These are phyloP conservation scores for Synanthedon andrenaeformis DNA, from an alignment of 2,888 invertebrate genomes.

Conservation along the genomic window DNA sequence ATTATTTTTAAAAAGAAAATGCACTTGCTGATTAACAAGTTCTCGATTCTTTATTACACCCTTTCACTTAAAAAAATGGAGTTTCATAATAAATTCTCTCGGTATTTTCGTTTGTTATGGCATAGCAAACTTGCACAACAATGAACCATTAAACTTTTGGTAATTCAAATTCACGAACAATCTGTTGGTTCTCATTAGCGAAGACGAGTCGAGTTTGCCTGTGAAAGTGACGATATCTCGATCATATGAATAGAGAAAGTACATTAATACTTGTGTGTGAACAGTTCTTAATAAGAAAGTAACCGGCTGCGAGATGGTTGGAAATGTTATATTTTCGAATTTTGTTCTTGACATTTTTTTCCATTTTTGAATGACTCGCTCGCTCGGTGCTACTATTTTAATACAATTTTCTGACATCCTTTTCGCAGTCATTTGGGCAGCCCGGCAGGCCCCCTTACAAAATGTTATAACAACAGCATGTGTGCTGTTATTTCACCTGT, in stretches of 20 bases:
- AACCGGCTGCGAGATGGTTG: slow-evolving; percentile 7
- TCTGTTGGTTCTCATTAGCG: slow-evolving; percentile 41
- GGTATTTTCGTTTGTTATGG: not conserved
- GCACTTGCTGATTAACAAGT: too few species aligned
- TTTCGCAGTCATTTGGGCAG: too few species aligned
- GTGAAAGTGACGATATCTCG: slow-evolving; percentile 51
- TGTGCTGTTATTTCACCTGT: too few species aligned
- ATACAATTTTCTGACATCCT: too few species aligned
- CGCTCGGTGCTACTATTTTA: too few species aligned
- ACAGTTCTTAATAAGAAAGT: slow-evolving; percentile 37
- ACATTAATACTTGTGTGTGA: slow-evolving; percentile 25
- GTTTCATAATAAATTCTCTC: too few species aligned
- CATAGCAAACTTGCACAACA: slow-evolving; percentile 15
- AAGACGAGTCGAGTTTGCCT: slow-evolving; percentile 20
- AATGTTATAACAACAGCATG: too few species aligned
- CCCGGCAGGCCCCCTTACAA: too few species aligned
- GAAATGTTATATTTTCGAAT: not conserved
- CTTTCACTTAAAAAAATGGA: too few species aligned
- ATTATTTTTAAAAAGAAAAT: too few species aligned
- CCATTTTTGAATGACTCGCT: too few species aligned
- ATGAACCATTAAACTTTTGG: slow-evolving; percentile 30
- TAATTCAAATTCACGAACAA: slow-evolving; percentile 42
- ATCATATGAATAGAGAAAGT: slow-evolving; percentile 59
- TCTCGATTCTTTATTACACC: too few species aligned
- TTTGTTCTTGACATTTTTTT: not conserved